Conservation (phyloP, 2,888 invertebrate species). For the Dorcus parallelipipedus region DNA sequence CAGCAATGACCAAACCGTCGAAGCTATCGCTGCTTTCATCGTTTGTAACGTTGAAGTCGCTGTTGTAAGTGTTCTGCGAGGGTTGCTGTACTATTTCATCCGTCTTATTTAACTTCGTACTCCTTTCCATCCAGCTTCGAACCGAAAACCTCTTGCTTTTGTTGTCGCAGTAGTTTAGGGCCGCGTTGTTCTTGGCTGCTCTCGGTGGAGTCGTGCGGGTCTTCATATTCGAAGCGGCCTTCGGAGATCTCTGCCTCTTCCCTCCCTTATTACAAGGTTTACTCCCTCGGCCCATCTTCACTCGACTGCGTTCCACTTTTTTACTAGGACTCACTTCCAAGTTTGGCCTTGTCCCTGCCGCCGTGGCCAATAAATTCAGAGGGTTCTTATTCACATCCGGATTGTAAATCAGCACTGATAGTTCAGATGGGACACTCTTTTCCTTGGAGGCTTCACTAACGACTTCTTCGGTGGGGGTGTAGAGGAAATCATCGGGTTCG, state of each 20-base stretch:
- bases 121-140: too few species aligned
- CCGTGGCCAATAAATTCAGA: not conserved
- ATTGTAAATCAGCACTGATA: too few species aligned
- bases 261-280: not conserved
- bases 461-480: too few species aligned
- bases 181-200: not conserved
- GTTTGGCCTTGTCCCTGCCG: not conserved
- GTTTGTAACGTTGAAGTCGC: not conserved
- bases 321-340: not conserved
- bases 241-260: not conserved
- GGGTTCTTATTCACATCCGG: too few species aligned
- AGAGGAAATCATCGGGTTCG: too few species aligned
- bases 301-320: not conserved
- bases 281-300: constrained; percentile 3
- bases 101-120: too few species aligned
- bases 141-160: not conserved
- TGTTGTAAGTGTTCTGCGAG: too few species aligned
- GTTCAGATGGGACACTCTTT: too few species aligned
- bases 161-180: not conserved
- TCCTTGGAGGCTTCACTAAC: too few species aligned
- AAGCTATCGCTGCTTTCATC: constrained; percentile 10
- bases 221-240: too few species aligned
- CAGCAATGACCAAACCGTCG: constrained; percentile 6
- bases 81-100: too few species aligned
- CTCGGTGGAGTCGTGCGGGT: constrained; percentile 2